Evolutionary conservation across 2,888 invertebrate genomes (phyloP).

Genomic region (Macrophya alboannulata): DNA sequence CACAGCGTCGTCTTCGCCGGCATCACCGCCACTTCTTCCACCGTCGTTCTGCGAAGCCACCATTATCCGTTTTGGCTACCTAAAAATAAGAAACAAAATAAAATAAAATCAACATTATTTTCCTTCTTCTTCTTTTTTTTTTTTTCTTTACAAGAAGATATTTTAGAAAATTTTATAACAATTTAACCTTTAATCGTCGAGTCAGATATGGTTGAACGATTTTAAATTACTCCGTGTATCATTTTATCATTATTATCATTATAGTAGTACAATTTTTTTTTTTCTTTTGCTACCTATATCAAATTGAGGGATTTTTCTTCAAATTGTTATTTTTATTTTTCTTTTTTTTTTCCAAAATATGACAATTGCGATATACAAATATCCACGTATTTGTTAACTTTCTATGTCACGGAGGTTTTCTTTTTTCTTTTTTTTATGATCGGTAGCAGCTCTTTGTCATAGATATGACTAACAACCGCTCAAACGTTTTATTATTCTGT

Average conservation of each 20-base stretch:
- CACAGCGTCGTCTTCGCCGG: constrained; percentile 83
- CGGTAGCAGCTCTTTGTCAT: not conserved
- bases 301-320: constrained; percentile 50
- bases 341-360: not conserved
- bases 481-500: not conserved
- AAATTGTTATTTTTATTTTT: not conserved
- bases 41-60: constrained; percentile 76
- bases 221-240: not conserved
- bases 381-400: not conserved
- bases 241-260: not conserved
- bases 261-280: not conserved
- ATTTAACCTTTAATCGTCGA: not conserved
- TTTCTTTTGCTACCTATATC: not conserved
- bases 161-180: no score
- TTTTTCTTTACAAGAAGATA: not conserved
- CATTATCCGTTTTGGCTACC: constrained; percentile 77
- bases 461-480: not conserved
- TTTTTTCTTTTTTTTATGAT: not conserved
- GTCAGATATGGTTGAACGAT: not conserved
- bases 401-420: not conserved
- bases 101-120: not conserved
- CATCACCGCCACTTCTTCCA: constrained; percentile 75
- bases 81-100: constrained; percentile 61
- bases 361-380: not conserved
- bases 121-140: no score